Percentiles rank a stretch among this genome's conserved stretches.
Conservation (phyloP, 2,113 vertebrate genomes). For the Bufo gargarizans region DNA sequence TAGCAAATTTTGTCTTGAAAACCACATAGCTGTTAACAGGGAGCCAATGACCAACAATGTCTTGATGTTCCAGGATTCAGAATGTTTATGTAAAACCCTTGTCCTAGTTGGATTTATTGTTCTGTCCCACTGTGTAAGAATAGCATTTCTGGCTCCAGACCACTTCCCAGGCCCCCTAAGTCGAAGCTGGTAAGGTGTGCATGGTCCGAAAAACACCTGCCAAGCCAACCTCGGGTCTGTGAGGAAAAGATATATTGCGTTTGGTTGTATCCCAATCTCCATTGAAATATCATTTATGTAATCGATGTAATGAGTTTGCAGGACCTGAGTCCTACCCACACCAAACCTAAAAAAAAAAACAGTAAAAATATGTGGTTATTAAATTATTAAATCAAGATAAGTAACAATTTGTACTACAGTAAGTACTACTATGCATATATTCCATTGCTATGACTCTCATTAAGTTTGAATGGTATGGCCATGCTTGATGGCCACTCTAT, state of each 20-base stretch:
- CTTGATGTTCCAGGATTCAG: conserved; percentile 54
- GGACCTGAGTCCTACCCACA: neutral
- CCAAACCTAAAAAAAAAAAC: conserved; percentile 28
- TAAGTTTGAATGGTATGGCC: no score
- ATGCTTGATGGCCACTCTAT: no score
- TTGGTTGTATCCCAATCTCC: conserved; percentile 66
- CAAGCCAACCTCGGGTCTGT: conserved; percentile 49
- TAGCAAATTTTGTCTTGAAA: conserved; percentile 53
- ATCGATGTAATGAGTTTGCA: conserved; percentile 70
- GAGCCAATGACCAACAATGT: conserved; percentile 61
- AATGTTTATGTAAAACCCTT: conserved; percentile 54
- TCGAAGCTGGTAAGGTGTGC: conserved; percentile 42
- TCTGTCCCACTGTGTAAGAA: conserved; percentile 84
- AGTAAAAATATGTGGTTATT: neutral
- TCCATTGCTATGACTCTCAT: no score
- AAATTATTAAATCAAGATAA: neutral
- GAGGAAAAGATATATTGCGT: conserved; percentile 58
- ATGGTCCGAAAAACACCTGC: conserved; percentile 46
- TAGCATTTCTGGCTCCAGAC: conserved; percentile 81
- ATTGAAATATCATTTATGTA: conserved; percentile 70
- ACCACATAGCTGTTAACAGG: conserved; percentile 65
- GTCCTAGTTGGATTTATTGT: conserved; percentile 75
- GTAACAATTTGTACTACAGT: neutral
- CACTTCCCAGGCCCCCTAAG: conserved; percentile 72
- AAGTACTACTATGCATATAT: neutral